These are phyloP conservation scores for Ceryle rudis DNA, from an alignment of 2,797 vertebrate species.

Conservation along the genomic window DNA sequence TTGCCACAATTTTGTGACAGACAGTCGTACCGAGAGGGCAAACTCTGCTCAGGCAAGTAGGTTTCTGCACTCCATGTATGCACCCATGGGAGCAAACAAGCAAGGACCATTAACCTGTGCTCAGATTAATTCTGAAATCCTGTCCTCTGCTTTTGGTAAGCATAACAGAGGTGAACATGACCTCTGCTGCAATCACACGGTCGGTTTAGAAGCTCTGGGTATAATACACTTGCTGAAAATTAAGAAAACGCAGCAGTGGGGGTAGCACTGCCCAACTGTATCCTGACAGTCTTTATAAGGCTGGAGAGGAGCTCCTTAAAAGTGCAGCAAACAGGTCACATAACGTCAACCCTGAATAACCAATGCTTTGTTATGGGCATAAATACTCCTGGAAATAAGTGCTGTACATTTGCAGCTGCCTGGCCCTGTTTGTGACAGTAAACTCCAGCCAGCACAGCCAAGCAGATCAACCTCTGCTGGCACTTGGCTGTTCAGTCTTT, in stretches of 20 bases:
- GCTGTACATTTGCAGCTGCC: not conserved
- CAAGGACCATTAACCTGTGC: slow-evolving; percentile 24
- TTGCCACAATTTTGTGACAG: not conserved
- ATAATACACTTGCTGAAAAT: slow-evolving; percentile 37
- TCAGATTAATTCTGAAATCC: slow-evolving; percentile 43
- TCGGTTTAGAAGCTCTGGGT: not conserved
- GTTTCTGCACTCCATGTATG: not conserved
- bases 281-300: slow-evolving; percentile 37
- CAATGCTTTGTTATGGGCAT: not conserved
- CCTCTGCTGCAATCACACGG: not conserved
- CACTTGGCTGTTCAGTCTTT: accelerated
- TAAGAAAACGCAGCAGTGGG: not conserved
- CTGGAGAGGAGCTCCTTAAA: slow-evolving; percentile 19
- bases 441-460: not conserved
- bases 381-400: not conserved
- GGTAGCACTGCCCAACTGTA: slow-evolving; percentile 1
- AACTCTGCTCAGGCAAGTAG: not conserved
- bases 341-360: not conserved
- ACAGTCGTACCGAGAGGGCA: not conserved
- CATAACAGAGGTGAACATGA: slow-evolving; percentile 29
- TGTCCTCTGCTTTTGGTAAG: slow-evolving; percentile 6
- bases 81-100: slow-evolving; percentile 31
- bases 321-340: slow-evolving; percentile 9
- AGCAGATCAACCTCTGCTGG: accelerated
- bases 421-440: accelerated